A percentile compares a stretch with the other conserved stretches of the same genome.
phyloP scores from a whole-genome alignment of 2,797 vertebrate genomes.

The Cetoscarus ocellatus region DNA sequence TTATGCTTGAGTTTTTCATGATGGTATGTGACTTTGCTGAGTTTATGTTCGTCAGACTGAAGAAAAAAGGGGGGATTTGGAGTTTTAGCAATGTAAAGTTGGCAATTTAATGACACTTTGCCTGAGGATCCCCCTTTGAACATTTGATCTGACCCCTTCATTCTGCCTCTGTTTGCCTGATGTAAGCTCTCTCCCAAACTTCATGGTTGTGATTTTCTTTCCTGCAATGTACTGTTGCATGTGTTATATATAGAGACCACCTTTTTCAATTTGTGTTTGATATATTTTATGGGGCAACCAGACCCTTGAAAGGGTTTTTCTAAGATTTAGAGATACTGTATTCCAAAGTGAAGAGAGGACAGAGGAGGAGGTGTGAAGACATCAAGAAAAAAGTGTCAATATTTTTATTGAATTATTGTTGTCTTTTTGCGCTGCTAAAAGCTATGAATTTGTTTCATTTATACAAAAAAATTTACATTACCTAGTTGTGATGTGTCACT shows the following conservation, averaged over 20 bases:
- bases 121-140: constrained; percentile 68
- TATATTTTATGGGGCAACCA: constrained; percentile 76
- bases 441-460: constrained; percentile 97
- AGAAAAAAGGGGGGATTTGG: constrained; percentile 56
- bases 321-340: constrained; percentile 86
- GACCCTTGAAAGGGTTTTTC: constrained; percentile 75
- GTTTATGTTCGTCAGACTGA: constrained; percentile 64
- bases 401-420: constrained; percentile 86
- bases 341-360: constrained; percentile 88
- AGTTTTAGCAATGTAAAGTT: constrained; percentile 56
- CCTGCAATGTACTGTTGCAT: constrained; percentile 77
- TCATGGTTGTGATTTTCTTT: constrained; percentile 76
- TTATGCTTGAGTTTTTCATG: constrained; percentile 66
- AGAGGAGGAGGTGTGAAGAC: constrained; percentile 90
- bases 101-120: constrained; percentile 66
- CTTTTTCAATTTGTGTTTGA: constrained; percentile 76
- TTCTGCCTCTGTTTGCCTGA: constrained; percentile 69
- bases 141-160: constrained; percentile 64
- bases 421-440: constrained; percentile 99
- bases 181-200: constrained; percentile 78
- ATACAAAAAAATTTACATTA: constrained; percentile 97
- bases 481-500: constrained; percentile 99
- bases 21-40: constrained; percentile 64
- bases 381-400: constrained; percentile 88
- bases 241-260: constrained; percentile 81